Evolutionary conservation across 2,113 vertebrate species (phyloP), one percentile per base, ranked within the genome.

Genomic region (Tursiops truncatus): DNA sequence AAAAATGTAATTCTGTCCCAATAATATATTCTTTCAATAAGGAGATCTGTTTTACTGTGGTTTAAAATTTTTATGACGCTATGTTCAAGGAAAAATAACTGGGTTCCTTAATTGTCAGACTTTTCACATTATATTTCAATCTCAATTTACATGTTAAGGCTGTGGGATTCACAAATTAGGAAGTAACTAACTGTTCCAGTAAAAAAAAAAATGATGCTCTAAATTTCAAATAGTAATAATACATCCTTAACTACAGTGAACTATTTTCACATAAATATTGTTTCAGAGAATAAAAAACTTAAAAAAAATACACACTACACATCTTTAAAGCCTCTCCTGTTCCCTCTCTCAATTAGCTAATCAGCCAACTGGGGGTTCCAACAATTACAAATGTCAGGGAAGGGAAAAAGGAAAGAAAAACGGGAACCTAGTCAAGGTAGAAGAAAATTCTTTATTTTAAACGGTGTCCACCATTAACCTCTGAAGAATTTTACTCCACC

Each of bases 361-460:
- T 98, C 98, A 98, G 96, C 98, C 98, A 98, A 98, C 98, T 99
- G 99, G 87, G 85, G 92, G 88, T 95, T 96, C 97, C 94, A 98
- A 98, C 97, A 98, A 98, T 98, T 98, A 97, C 98, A 97, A 98
- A 98, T 93, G 95, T 97, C 95, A 97, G 93, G 90, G 95, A 97
- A 97, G 81, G 91, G 87, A 96, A 92, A 98, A 98, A 98, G 97
- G 91, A 85, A 91, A 95, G 83, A 89, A 98, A 97, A 97, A 95
- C 44, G n/a, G 86, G 83, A 97, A 97, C 97, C 87, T 96, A 98
- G 97, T 97, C 97, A 98, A 99, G 98, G 98, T 98, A 98, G 95
- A 95, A 98, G 96, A 95, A 98, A 98, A 98, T 98, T 95, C 94
- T 95, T 96, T 98, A 89, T 68, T 96, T 95, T 96, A 97, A 98